Base-by-base conservation (phyloP, 2,888 invertebrate species). In the Meteorus cinctellus region DNA sequence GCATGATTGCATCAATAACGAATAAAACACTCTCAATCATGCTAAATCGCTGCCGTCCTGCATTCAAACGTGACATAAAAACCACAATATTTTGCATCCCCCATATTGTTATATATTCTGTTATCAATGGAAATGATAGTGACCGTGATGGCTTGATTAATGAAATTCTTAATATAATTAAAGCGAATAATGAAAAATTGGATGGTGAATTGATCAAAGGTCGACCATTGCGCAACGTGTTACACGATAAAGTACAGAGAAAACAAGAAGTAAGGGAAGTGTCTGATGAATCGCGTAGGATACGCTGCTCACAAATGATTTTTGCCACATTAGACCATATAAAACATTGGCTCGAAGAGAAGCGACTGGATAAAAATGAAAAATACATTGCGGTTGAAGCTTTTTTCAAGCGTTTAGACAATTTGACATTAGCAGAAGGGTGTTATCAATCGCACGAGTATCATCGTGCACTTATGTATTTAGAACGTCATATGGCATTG, bases 361-460 rank as follows among this genome's bases (percentile, higher is more conserved):
- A 83, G 48, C 82, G 87, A 75, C 79, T 83, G 34, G 76, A 77
- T 5, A 84, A 78, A 14, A 84, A 86, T 74, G 41, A 73, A 10
- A 82, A 85, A 36, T 87, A 84, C 34, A 75, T 77, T 71, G 79
- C 82, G 10, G 80, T 89, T 51, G 78, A 86, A 79, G 77, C 78
- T 10, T 91, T 91, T 80, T 85, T 89, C 59, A 78, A 81, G 24
- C 82, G 84, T 85, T 93, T 94, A 79, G 93, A 94, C 83, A 94
- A 94, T 83, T 87, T 94, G 34, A 90, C 92, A 5, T 91, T 96
- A 82, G 94, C 96, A 0, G 92, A 93, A 62, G 94, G 95, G 5
- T 95, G 95, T 86, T 95, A 94, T 82, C 92, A 93, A 19, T 95
- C 94, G 72, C 94, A 93, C 0, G 96, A 96, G 84, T 92, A 94